Base-by-base conservation (phyloP, 2,888 invertebrate species). In the Trichopoda pennipes region DNA sequence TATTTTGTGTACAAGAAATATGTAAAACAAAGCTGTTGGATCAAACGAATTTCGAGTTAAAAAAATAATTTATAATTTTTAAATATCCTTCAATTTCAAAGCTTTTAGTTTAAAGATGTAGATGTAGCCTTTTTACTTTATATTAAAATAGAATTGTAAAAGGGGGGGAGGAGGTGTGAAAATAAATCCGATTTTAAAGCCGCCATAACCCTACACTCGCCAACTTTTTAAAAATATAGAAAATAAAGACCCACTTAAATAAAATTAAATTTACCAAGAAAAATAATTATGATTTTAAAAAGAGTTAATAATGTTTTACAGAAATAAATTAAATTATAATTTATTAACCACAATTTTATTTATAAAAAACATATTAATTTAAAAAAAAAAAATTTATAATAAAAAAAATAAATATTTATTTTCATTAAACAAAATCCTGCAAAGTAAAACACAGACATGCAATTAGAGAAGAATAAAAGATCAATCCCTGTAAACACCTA, bases 121-220 rank as follows among this genome's bases (percentile, higher is more conserved):
- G 38, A 12, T 38, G 12, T 44, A 3, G 12, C 6, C n/a, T 16
- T 44, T 44, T 44, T 44, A 3, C 6, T 44, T 44, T 16, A 3
- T 44, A n/a, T 12, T 9, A 14, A 28, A 21, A 35, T 32, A 58
- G 47, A 58, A 49, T 16, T 44, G 6, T 44, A 70, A 12, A 38
- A 7, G 10, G 21, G 21, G 21, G 47, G 58, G 58, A 38, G 12
- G 10, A 21, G 21, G 21, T 47, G 58, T 47, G 21, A 21, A 38
- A 28, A 56, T 42, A 72, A n/a, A 58, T 66, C 74, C 74, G 58
- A 53, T 58, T 66, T 51, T 16, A 1, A 80, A 80, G 79, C 79
- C 79, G 79, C 80, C 80, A 80, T 75, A 80, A 81, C 81, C 81
- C 81, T 81, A 81, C 70, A 73, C 77, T 81, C 70, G 70, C 80